These are phyloP conservation scores for Yponomeuta cagnagella DNA, from an alignment of 2,888 invertebrate genomes.

Conservation along the genomic window DNA sequence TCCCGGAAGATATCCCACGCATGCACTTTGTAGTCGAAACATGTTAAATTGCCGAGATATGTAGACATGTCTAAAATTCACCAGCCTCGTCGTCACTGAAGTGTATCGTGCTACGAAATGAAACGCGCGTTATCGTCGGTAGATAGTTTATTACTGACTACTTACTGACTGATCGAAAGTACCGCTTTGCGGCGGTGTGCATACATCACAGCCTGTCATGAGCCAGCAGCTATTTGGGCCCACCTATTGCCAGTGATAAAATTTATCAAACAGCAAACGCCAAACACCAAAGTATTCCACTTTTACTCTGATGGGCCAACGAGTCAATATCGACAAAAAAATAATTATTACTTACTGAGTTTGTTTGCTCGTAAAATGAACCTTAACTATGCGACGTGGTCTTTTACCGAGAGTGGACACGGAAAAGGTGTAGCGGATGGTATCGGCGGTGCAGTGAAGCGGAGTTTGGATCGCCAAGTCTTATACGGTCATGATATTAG, in stretches of 20 bases:
- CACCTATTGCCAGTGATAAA: constrained; percentile 11
- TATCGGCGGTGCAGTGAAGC: constrained; percentile 20
- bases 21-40: too few species aligned
- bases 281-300: constrained; percentile 19
- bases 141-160: too few species aligned
- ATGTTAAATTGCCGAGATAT: too few species aligned
- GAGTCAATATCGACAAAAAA: constrained; percentile 24
- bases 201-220: constrained; percentile 6
- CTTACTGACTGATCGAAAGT: too few species aligned
- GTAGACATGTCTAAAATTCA: too few species aligned
- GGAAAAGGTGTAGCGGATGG: constrained; percentile 24
- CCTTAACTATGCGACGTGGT: constrained; percentile 20
- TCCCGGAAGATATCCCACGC: too few species aligned
- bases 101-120: too few species aligned
- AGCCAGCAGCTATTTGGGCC: constrained; percentile 15
- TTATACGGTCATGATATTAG: constrained; percentile 20
- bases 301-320: constrained; percentile 22
- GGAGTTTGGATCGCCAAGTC: constrained; percentile 16
- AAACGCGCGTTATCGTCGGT: too few species aligned
- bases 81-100: too few species aligned
- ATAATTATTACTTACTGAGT: constrained; percentile 21
- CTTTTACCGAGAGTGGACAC: constrained; percentile 22
- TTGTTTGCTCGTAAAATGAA: constrained; percentile 16
- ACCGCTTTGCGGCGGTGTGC: too few species aligned
- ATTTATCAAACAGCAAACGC: constrained; percentile 5